Base-by-base conservation (phyloP, 2,797 vertebrate species). In the Lutjanus campechanus region DNA sequence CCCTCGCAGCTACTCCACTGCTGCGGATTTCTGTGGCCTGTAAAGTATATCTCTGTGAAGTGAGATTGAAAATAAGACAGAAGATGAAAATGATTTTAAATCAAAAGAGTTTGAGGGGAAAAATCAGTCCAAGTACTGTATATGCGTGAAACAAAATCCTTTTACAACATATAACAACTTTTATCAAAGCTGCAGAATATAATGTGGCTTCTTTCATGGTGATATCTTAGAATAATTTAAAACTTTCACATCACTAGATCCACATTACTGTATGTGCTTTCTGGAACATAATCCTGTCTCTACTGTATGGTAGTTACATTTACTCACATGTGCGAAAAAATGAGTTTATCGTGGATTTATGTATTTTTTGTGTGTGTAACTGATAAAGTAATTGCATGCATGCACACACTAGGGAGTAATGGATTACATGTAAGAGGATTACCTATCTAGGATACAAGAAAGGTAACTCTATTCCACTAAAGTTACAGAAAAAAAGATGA, bases 1-100 rank as follows among this genome's bases (percentile, higher is more conserved):
- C 76, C 73, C 75, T 81, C 40, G 54, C 44, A 73, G 58, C 25
- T 36, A 36, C 29, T 55, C 40, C 60, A 61, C 60, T 44, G 36
- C 82, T 46, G 82, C 7, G 41, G 73, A 46, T 76, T 74, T 70
- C 54, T 75, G 61, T 49, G 47, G 76, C 62, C 71, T 83, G 69
- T 63, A 50, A 77, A 78, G 41, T 58, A 59, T 54, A 41, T 55
- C 41, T 85, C 58, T 73, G 41, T 44, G 77, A 61, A 72, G 73
- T 54, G 29, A 84, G 70, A 66, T 54, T 40, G 58, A 17, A 71
- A 76, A 56, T 25, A 58, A 70, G 69, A 74, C 40, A 62, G 29
- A 54, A 19, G 56, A 56, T 68, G 61, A 67, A 65, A 76, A 55
- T 51, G 1, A 60, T 60, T 73, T 77, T 3, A 61, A 77, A 36